Conservation (phyloP, 2,113 vertebrate species). For the Lophura nycthemera region DNA sequence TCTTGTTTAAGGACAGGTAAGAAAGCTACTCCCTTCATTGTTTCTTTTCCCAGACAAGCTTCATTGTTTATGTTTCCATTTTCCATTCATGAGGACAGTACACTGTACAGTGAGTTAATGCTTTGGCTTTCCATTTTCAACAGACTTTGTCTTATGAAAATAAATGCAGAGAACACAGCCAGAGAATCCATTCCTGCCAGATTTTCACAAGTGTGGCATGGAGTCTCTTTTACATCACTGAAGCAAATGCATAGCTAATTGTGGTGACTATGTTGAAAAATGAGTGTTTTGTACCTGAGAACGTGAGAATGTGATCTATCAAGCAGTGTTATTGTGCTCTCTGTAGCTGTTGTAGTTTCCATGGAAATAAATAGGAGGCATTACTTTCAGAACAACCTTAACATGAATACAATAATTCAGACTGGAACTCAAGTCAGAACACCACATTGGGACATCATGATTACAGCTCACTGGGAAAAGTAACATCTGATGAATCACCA, state of each 20-base stretch:
- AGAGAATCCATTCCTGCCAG: not conserved
- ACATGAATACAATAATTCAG: not conserved
- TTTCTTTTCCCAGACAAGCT: not conserved
- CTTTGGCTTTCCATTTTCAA: not conserved
- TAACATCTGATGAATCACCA: not conserved
- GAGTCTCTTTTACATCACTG: no score
- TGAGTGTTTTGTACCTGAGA: no score
- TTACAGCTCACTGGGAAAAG: not conserved
- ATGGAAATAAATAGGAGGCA: no score
- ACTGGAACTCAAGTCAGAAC: not conserved
- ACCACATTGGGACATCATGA: not conserved
- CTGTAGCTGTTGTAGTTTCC: no score
- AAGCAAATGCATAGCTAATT: no score
- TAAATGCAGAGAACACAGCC: not conserved
- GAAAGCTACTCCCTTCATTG: accelerated
- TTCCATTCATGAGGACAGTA: not conserved
- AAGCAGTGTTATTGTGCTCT: no score
- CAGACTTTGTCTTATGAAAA: not conserved
- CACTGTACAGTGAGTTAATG: not conserved
- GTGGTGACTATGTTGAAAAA: no score
- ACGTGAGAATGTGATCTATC: no score
- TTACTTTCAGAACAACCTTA: not conserved
- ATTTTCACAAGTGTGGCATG: no score
- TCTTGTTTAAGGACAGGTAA: not conserved
- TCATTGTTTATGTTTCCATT: not conserved